These are phyloP conservation scores for Bemisia tabaci DNA, from an alignment of 1,140 invertebrate genomes.

Conservation along the genomic window DNA sequence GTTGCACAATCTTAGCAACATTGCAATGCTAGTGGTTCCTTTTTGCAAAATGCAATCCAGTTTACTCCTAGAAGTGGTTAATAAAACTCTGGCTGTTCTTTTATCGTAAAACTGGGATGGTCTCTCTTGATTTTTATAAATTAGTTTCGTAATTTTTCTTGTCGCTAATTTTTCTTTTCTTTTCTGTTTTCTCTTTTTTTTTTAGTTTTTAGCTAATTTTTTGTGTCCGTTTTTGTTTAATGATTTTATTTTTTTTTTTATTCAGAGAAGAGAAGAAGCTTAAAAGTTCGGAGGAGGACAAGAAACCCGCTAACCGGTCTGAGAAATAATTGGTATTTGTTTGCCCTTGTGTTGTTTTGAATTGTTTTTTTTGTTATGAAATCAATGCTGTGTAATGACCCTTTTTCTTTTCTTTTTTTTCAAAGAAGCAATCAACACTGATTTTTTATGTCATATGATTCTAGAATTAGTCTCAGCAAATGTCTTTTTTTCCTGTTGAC, in stretches of 20 bases:
- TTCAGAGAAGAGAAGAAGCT: neutral
- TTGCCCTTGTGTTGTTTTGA: no score
- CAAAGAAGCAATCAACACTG: no score
- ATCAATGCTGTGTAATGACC: neutral
- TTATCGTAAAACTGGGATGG: no score
- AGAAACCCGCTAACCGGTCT: neutral
- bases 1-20: no score
- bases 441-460: neutral
- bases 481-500: neutral
- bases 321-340: neutral
- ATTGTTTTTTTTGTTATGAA: neutral
- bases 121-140: no score
- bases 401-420: neutral
- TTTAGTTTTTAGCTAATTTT: neutral
- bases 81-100: no score
- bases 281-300: neutral
- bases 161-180: neutral
- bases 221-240: neutral
- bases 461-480: neutral
- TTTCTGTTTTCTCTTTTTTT: neutral
- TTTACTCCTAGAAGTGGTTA: no score
- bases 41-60: no score
- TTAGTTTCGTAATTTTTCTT: no score
- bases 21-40: no score
- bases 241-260: neutral